Evolutionary conservation across 1,140 invertebrate species (phyloP), one percentile per base, ranked within the genome.

Genomic region (Hylyphantes graminicola): DNA sequence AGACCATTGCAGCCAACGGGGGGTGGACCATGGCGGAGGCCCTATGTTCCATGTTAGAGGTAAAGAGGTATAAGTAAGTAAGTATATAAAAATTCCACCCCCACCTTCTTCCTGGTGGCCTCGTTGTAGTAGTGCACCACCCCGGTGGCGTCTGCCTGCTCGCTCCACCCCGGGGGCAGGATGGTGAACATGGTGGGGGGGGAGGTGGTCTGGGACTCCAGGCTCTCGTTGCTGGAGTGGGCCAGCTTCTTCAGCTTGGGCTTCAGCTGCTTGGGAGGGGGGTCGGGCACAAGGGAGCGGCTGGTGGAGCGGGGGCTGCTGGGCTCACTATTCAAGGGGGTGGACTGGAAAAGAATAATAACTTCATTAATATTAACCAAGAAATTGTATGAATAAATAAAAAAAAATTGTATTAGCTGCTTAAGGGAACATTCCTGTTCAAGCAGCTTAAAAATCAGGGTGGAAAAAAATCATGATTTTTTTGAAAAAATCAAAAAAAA

Each of bases 81-180:
- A n/a, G n/a, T n/a, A n/a, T n/a, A n/a, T n/a, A n/a, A n/a, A n/a
- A n/a, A n/a, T n/a, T 59, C 59, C 13, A 48, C 12, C 21, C 86
- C 85, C 86, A 90, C 90, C 88, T 89, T 90, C 61, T 89, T 88
- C 51, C 88, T 88, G 63, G 87, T 87, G 0, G 72, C 21, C 48
- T 86, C 80, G 86, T 90, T 89, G 86, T 89, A 90, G 78, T 87
- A 90, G 7, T 87, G 67, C 65, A 87, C 87, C 9, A 87, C 88
- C 53, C 87, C 87, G 54, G 86, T 87, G 35, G 85, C 83, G 86
- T 90, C 90, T 63, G 87, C 77, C 63, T 87, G 78, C 70, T 88
- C 78, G 51, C 79, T 87, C 90, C 90, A 90, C 10, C 89, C 90
- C 63, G 82, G 86, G 5, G 85, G 84, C 48, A 87, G 79, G 8